Base-by-base conservation (phyloP, 2,888 invertebrate genomes). In the Mylabris sibirica region DNA sequence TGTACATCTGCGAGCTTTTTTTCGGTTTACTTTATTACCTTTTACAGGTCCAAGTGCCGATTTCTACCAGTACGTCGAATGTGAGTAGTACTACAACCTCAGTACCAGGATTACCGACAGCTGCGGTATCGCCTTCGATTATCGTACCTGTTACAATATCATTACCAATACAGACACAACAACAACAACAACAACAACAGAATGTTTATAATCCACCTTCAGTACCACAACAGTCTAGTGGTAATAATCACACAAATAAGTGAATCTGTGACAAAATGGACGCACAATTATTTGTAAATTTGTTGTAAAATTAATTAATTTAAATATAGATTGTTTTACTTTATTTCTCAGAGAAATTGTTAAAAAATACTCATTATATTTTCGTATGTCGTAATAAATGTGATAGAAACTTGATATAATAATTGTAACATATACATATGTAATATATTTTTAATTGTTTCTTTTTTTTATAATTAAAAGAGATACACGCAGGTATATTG, bases 11-110 rank as follows among this genome's bases (percentile, higher is more conserved):
- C n/a, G n/a, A n/a, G n/a, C n/a, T n/a, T 26, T 44, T 24, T 24
- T 41, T 14, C 5, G 44, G 11, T 57, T 66, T 66, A 22, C 22
- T 20, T 38, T 14, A 62, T 38, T 59, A 26, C 57, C 44, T 49
- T 65, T 26, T 60, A n/a, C 68, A 67, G 35, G 72, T 76, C 44
- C 64, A 82, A 78, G 79, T 79, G 24, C 73, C 82, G 12, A 72
- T 80, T 57, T 76, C 81, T 9, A 81, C 20, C 30, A 30, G 4
- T 2, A 2, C 12, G 1, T 9, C 80, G 24, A 78, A 81, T 11
- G 84, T 84, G 1, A 85, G 83, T 70, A 85, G 83, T 73, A 85
- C 84, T 49, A 85, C 84, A 14, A 76, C 81, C 22, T 60, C 82
- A 35, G 71, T 78, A 63, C 68, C 77, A 17, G 75, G 76, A 11